Base-by-base conservation (phyloP, 2,797 vertebrate species). In the Helicolenus hilgendorfi region DNA sequence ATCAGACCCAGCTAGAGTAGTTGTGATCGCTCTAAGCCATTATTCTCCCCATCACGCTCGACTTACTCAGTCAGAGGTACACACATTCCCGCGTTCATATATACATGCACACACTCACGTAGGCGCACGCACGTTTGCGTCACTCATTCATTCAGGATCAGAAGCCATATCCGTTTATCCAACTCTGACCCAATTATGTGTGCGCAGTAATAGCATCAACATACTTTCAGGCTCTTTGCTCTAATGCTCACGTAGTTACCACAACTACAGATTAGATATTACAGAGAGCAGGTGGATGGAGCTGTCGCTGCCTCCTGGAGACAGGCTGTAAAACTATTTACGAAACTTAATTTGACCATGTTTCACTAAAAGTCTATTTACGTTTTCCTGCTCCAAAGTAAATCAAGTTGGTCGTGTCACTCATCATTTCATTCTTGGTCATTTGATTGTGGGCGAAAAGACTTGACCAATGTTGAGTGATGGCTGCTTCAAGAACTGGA, bases 141-240 rank as follows among this genome's bases (percentile, higher is more conserved):
- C 94, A 95, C 81, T 77, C 62, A 72, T 70, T 86, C 89, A 38
- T 85, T 81, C 63, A 69, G 75, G 91, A 94, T 92, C 87, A 89
- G 92, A 73, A 77, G 76, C 87, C 77, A 91, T 93, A 91, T 83
- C 69, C 73, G 60, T 93, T 93, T 91, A 80, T 95, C 81, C 78
- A 96, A 82, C 82, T 91, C 77, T 96, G 79, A 96, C 91, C 91
- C 67, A 92, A 89, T 95, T 95, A 88, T 92, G 85, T 76, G 81
- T 86, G 84, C 83, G 11, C 7, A 87, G 87, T 95, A 94, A 94
- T 91, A 94, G 91, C 88, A 93, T 96, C 94, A 96, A 95, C 93
- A 94, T 96, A 94, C 93, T 95, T 96, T 90, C 85, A 74, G 84
- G 93, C 78, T 94, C 72, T 92, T 84, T 88, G 45, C 80, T 78